Conservation (phyloP, 2,888 invertebrate species). For the Trichogramma evanescens region DNA sequence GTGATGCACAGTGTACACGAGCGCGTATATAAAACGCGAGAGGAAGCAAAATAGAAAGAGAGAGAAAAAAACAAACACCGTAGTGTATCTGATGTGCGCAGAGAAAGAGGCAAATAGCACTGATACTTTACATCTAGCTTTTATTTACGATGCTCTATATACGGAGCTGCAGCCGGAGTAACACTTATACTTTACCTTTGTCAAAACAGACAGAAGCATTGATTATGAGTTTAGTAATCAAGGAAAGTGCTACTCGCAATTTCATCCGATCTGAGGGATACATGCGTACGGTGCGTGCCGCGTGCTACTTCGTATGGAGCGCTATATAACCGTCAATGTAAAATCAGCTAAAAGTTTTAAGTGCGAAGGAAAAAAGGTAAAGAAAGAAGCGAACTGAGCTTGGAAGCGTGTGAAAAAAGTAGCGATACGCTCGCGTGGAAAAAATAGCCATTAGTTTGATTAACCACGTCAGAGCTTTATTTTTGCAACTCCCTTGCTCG, state of each 20-base stretch:
- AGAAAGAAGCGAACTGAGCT: slow-evolving; percentile 22
- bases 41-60: no score
- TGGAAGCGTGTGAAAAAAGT: neutral
- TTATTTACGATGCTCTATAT: no score
- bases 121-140: no score
- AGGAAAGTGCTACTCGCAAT: slow-evolving; percentile 39
- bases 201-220: slow-evolving; percentile 9
- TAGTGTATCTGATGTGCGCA: no score
- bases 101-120: no score
- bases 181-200: neutral
- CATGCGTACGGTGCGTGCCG: slow-evolving; percentile 6
- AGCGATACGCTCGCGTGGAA: slow-evolving; percentile 3
- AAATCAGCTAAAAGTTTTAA: slow-evolving; percentile 14
- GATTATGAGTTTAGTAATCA: slow-evolving; percentile 37
- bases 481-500: slow-evolving; percentile 25
- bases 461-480: slow-evolving; percentile 31
- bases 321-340: neutral
- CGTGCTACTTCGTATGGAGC: neutral
- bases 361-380: slow-evolving; percentile 17
- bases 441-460: slow-evolving; percentile 39
- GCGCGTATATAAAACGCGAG: no score
- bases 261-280: slow-evolving; percentile 22
- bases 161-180: no score
- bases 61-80: no score
- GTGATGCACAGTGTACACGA: no score